Evolutionary conservation across 2,888 invertebrate genomes (phyloP).

Genomic region (Eristalinus aeneus): DNA sequence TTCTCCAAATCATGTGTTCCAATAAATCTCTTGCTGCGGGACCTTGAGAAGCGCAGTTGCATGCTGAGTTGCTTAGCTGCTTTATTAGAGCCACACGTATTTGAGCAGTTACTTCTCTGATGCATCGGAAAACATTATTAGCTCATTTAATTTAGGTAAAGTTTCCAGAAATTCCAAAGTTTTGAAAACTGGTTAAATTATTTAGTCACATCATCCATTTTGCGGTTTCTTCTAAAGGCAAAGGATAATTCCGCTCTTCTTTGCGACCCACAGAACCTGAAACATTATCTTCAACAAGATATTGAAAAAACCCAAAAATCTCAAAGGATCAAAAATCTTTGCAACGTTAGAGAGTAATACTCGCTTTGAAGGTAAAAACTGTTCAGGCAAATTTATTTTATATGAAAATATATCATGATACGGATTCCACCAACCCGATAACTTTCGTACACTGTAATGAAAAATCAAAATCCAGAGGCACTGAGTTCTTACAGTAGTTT

Average conservation of each 20-base stretch:
- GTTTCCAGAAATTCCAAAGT: background rate
- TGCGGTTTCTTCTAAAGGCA: slow-evolving; percentile 22
- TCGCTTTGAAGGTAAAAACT: background rate
- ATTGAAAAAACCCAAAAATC: slow-evolving; percentile 25
- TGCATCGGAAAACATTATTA: slow-evolving; percentile 11
- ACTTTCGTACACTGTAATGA: slow-evolving; percentile 18
- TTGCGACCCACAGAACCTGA: slow-evolving; percentile 27
- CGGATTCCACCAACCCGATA: slow-evolving; percentile 31
- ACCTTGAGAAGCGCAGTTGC: slow-evolving; percentile 69
- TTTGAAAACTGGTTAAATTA: slow-evolving; percentile 32
- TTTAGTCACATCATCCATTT: slow-evolving; percentile 24
- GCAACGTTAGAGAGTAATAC: background rate
- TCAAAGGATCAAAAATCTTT: slow-evolving; percentile 3
- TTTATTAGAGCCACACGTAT: slow-evolving; percentile 55
- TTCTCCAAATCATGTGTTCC: slow-evolving; percentile 68
- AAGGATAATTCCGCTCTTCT: slow-evolving; percentile 24
- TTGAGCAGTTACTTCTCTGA: background rate
- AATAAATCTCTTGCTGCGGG: slow-evolving; percentile 42
- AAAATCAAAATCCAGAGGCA: slow-evolving; percentile 10
- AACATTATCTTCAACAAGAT: slow-evolving; percentile 25
- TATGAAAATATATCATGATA: slow-evolving; percentile 21
- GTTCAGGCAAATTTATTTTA: background rate
- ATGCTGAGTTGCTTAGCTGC: slow-evolving; percentile 67
- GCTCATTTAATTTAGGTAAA: slow-evolving; percentile 6
- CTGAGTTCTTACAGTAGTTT: background rate